A percentile compares a stretch with the other conserved stretches of the same genome.
Conservation (phyloP, 2,888 invertebrate genomes). For the Microplitis manilae region DNA sequence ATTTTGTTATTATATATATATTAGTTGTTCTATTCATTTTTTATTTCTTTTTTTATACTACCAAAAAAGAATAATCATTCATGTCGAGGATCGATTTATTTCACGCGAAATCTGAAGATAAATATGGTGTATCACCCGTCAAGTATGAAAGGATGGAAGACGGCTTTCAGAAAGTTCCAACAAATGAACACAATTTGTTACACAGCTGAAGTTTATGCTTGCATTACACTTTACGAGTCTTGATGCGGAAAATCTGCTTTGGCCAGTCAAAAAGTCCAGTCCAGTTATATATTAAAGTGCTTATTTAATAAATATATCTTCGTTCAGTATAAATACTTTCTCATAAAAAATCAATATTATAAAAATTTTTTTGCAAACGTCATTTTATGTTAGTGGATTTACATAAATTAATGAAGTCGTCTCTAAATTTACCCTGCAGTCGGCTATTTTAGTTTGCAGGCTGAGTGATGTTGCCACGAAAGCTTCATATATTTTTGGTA, state of each 20-base stretch:
- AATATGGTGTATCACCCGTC: conserved; percentile 6
- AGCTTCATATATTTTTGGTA: too few relatives aligned
- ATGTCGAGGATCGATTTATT: not conserved
- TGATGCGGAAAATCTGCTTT: conserved; percentile 42
- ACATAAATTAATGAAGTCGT: too few relatives aligned
- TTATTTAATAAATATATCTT: not conserved
- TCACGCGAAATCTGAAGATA: not conserved
- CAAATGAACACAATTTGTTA: conserved; percentile 39
- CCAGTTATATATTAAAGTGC: not conserved
- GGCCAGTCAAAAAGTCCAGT: conserved; percentile 6
- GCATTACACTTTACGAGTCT: conserved; percentile 32
- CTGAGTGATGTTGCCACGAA: too few relatives aligned
- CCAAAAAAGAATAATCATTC: not conserved
- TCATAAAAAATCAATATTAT: too few relatives aligned
- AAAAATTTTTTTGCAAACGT: too few relatives aligned
- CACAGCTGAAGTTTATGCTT: conserved; percentile 37
- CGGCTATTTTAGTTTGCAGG: too few relatives aligned
- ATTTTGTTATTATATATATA: not conserved
- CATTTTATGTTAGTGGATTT: too few relatives aligned
- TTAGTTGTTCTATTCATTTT: too few relatives aligned
- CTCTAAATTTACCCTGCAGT: too few relatives aligned
- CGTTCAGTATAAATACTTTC: too few relatives aligned
- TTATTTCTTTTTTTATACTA: not conserved
- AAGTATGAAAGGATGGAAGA: conserved; percentile 6
- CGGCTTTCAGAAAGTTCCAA: conserved; percentile 22